phyloP scores from a whole-genome alignment of 2,888 invertebrate genomes.

The Mesoligia furuncula region DNA sequence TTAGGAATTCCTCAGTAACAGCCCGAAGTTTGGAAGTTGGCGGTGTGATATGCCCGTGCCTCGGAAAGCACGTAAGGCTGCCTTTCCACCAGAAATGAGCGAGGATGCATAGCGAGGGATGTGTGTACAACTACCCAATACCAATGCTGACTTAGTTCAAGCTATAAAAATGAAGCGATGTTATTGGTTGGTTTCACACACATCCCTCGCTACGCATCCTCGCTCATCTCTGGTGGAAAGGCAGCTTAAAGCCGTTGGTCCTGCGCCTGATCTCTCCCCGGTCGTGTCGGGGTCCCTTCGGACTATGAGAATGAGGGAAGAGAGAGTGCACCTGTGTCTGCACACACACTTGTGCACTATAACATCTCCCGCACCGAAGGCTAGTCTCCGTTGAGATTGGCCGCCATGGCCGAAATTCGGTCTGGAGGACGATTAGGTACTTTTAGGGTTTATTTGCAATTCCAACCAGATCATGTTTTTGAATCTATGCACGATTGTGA shows the following conservation, averaged over 20 bases:
- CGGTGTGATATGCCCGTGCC: background rate
- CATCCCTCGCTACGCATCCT: no score
- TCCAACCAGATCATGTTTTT: background rate
- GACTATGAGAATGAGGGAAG: background rate
- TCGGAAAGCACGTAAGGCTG: background rate
- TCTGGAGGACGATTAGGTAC: background rate
- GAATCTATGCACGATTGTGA: no score
- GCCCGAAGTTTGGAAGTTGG: no score
- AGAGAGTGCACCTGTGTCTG: background rate
- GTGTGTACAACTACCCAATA: no score
- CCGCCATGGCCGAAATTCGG: background rate
- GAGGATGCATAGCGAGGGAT: no score
- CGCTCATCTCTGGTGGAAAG: no score
- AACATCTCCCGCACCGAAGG: background rate
- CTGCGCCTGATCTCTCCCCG: background rate
- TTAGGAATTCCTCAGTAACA: background rate
- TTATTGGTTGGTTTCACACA: no score
- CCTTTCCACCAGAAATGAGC: no score
- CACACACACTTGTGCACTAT: background rate
- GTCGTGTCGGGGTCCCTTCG: background rate
- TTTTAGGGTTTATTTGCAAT: slow-evolving; percentile 1
- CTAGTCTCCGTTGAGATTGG: background rate
- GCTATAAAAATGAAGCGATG: no score
- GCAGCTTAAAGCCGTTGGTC: background rate
- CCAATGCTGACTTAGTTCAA: no score